Conservation (phyloP, 1,140 invertebrate genomes). For the Melanaphis sacchari region DNA sequence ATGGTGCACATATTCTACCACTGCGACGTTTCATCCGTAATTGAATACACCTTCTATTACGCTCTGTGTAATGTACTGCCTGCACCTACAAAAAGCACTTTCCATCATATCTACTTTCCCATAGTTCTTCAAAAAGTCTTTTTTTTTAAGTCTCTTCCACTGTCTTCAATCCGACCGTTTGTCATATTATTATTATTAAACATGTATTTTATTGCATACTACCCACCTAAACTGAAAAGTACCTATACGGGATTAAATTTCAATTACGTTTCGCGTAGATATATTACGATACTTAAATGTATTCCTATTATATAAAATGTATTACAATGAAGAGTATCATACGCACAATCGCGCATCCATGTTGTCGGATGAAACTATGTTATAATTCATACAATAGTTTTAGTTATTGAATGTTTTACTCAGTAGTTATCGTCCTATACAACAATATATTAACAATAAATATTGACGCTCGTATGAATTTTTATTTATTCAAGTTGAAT, state of each 20-base stretch:
- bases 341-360: background rate
- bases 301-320: background rate
- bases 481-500: no score
- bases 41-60: background rate
- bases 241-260: background rate
- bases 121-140: background rate
- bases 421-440: no score
- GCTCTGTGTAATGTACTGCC: background rate
- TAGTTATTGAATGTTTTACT: no score
- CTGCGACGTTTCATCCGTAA: background rate
- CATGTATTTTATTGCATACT: background rate
- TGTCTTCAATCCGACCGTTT: background rate
- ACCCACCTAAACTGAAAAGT: background rate
- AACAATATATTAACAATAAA: no score
- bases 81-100: background rate
- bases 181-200: constrained; percentile 18
- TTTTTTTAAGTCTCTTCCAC: background rate
- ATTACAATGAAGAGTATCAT: background rate
- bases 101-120: background rate
- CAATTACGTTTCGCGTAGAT: background rate
- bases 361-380: no score
- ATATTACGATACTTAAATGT: background rate
- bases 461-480: no score
- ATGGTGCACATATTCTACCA: background rate
- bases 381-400: no score